These are phyloP conservation scores for Rhea americana DNA, from an alignment of 2,113 vertebrate genomes.

Conservation along the genomic window DNA sequence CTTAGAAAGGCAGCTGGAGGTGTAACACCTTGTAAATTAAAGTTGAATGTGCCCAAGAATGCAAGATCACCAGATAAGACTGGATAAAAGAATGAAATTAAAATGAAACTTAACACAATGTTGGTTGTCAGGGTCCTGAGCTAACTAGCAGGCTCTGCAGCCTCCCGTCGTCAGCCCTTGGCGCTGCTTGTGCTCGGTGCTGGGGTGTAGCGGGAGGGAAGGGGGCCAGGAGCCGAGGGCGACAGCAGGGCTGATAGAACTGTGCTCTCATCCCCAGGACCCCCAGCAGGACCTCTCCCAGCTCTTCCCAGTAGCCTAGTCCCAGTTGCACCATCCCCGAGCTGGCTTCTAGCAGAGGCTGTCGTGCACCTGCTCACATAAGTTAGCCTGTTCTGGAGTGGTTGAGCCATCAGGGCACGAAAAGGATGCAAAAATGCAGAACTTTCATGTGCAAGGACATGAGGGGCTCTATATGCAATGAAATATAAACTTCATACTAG, in stretches of 20 bases:
- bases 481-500: neutral
- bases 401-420: neutral
- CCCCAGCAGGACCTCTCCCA: neutral
- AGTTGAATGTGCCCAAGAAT: neutral
- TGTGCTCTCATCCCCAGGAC: no score
- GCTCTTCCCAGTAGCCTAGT: neutral
- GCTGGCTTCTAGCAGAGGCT: neutral
- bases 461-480: neutral
- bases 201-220: no score
- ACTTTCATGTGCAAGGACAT: neutral
- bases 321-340: neutral
- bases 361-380: no score
- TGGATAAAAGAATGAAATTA: neutral
- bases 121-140: neutral
- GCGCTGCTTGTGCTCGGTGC: neutral
- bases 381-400: fast-evolving
- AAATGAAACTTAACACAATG: neutral
- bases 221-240: fast-evolving
- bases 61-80: neutral
- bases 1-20: neutral
- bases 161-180: fast-evolving
- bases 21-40: constrained; percentile 1
- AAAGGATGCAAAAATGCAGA: neutral
- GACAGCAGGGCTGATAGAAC: no score
- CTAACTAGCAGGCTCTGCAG: neutral